phyloP scores from a whole-genome alignment of 1,140 invertebrate species.

The Bombus affinis region DNA sequence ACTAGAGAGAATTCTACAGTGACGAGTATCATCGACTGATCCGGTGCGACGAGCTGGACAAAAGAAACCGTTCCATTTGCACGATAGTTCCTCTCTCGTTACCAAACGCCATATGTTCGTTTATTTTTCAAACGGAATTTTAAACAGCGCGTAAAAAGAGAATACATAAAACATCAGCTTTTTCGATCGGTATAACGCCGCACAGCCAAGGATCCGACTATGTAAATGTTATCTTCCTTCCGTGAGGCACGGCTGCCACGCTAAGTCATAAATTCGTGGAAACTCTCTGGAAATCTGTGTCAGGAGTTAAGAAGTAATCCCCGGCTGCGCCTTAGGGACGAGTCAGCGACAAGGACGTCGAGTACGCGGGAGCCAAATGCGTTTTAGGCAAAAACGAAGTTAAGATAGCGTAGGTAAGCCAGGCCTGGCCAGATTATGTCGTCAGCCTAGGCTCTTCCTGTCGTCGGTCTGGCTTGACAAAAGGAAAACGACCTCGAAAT shows the following conservation, averaged over 20 bases:
- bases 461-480: conserved; percentile 16
- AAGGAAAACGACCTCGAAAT: conserved; percentile 16
- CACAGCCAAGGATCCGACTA: conserved; percentile 10
- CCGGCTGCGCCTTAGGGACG: conserved; percentile 10
- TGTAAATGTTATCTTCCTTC: conserved; percentile 45
- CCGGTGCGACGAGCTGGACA: not conserved
- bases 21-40: not conserved
- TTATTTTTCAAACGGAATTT: conserved; percentile 23
- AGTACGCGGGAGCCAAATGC: conserved; percentile 28
- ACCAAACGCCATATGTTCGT: not conserved
- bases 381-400: conserved; percentile 25
- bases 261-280: conserved; percentile 48
- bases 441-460: conserved; percentile 26
- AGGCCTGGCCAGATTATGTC: conserved; percentile 37
- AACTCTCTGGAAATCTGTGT: conserved; percentile 45
- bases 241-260: not conserved
- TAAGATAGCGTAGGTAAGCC: conserved; percentile 24
- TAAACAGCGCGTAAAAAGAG: not conserved
- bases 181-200: conserved; percentile 2
- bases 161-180: conserved; percentile 44
- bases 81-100: not conserved
- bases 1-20: not conserved
- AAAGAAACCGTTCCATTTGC: conserved; percentile 6
- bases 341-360: not conserved
- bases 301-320: conserved; percentile 52